Evolutionary conservation across 2,888 invertebrate genomes (phyloP), one percentile per base, ranked within the genome.

Genomic region (Drosophila kanekoi): DNA sequence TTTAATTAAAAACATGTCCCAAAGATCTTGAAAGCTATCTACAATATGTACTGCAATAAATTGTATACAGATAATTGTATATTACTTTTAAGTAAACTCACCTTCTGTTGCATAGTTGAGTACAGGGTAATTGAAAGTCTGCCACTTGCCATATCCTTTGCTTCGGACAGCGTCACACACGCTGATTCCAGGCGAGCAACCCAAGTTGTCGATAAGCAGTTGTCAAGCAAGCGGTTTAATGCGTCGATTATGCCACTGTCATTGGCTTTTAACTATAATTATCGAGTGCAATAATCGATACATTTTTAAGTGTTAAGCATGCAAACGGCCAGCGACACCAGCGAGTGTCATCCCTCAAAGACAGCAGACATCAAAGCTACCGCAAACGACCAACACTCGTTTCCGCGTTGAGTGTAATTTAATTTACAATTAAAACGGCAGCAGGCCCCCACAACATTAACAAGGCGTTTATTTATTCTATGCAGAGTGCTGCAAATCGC

Each of bases 361-460:
- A n/a, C n/a, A 35, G 14, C 16, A 10, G 38, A 32, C 61, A 44
- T 74, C 66, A 77, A 77, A 75, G 75, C 28, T 54, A 20, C 56
- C 77, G 65, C 77, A 57, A 23, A 18, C 48, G 28, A 54, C 10
- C 13, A 48, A 33, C 40, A 40, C 56, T 47, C 74, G 72, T 79
- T 87, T 84, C 88, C 88, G 83, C 83, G 56, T 85, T 68, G 69
- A 63, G 60, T 70, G 61, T 77, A 79, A 77, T 87, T 85, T 72
- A 71, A 75, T 79, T 85, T 77, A 69, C 65, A 79, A 82, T 85
- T 85, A 83, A 85, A 74, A 79, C 52, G 28, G 58, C 64, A 45
- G 60, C 38, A 14, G 32, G 32, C 64, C 67, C 14, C 48, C 18
- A 41, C 45, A 63, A 23, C 47, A 65, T 62, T 71, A 69, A 77